A percentile compares a stretch with the other conserved stretches of the same genome.
Evolutionary conservation across 2,797 vertebrate species (phyloP).

Genomic region (Geotria australis): DNA sequence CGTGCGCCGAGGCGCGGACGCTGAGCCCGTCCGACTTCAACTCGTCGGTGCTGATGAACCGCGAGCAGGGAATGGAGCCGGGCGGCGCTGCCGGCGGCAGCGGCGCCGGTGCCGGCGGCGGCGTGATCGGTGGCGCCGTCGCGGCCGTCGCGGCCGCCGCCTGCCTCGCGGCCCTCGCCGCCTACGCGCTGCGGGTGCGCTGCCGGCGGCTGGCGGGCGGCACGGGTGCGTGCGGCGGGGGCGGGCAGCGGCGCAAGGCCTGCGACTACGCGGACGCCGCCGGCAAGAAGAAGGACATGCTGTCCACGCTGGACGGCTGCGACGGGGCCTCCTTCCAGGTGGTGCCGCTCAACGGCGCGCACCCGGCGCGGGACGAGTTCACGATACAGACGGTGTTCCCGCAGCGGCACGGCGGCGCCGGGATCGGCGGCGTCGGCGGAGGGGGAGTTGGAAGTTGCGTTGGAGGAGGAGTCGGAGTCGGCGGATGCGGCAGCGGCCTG

Average conservation of each 20-base stretch:
- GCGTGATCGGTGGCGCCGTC: constrained; percentile 42
- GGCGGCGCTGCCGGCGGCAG: constrained; percentile 14
- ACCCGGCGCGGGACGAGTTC: constrained; percentile 48
- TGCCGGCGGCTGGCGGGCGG: constrained; percentile 19
- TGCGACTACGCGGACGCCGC: too few species aligned
- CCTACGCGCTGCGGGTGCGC: constrained; percentile 31
- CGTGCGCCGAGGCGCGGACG: constrained; percentile 61
- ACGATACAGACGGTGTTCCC: constrained; percentile 79
- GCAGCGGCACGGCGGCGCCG: not conserved
- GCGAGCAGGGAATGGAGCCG: constrained; percentile 16
- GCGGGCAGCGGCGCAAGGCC: too few species aligned
- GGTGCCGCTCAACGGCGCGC: constrained; percentile 42
- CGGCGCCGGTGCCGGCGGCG: constrained; percentile 24
- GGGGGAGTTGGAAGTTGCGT: too few species aligned
- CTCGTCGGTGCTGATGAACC: constrained; percentile 9
- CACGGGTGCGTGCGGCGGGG: constrained; percentile 23
- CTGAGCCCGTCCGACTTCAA: constrained; percentile 15
- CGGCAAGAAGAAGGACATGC: constrained; percentile 34
- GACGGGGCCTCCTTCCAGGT: constrained; percentile 43
- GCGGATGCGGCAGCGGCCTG: constrained; percentile 28
- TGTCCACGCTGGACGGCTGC: constrained; percentile 48
- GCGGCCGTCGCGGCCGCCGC: constrained; percentile 47
- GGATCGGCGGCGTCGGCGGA: too few species aligned
- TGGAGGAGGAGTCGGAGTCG: too few species aligned
- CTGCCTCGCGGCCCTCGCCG: constrained; percentile 43